Evolutionary conservation across 2,797 vertebrate genomes (phyloP).

Genomic region (Sebastiscus tertius): DNA sequence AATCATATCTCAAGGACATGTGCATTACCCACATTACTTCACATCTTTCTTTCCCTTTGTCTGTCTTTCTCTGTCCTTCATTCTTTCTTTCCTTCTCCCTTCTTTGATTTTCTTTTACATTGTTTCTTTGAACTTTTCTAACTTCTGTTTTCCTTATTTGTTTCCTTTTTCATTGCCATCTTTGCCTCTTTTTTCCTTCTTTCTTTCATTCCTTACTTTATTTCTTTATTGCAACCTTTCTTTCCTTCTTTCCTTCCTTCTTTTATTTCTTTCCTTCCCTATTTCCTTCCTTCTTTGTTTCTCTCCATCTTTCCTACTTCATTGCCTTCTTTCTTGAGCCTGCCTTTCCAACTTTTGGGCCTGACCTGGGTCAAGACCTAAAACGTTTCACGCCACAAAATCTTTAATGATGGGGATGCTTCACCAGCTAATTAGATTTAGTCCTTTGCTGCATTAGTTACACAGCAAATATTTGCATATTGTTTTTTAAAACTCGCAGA

Average conservation of each 20-base stretch:
- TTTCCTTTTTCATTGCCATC: not conserved
- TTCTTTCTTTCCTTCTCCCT: not conserved
- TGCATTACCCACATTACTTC: not conserved
- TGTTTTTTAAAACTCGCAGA: not conserved
- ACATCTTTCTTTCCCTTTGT: not conserved
- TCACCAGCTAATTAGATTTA: constrained; percentile 19
- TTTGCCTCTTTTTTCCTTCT: not conserved
- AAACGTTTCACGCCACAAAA: not conserved
- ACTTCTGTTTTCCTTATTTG: not conserved
- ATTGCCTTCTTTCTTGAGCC: too few species aligned
- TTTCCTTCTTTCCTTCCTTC: not conserved
- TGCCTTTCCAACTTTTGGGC: not conserved
- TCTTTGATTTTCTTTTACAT: not conserved
- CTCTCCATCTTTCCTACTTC: not conserved
- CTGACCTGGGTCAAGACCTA: constrained; percentile 1
- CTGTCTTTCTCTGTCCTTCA: not conserved
- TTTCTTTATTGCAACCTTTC: not conserved
- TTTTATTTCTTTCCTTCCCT: not conserved
- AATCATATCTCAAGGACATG: not conserved
- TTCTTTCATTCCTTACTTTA: not conserved
- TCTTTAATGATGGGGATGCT: constrained; percentile 21
- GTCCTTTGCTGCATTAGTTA: constrained; percentile 23
- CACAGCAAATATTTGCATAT: constrained; percentile 10
- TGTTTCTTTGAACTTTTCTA: not conserved
- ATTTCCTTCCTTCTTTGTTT: not conserved